phyloP scores from a whole-genome alignment of 2,797 vertebrate species.

The Gymnodraco acuticeps region DNA sequence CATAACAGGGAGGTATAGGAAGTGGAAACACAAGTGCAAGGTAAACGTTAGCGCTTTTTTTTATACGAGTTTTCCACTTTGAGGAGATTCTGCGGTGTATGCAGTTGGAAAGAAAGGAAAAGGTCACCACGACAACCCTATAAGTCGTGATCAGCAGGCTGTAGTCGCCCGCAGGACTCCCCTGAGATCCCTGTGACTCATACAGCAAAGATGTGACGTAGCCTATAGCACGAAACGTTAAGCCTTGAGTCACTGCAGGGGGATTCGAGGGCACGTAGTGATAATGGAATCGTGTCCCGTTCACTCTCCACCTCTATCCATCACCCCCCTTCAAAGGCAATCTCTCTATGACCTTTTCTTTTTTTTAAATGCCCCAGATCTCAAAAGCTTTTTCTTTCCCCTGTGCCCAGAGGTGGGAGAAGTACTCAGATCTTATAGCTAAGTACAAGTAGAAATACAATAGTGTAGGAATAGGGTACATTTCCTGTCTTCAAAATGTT shows the following conservation, averaged over 20 bases:
- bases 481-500: too few species aligned
- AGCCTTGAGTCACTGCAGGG: slow-evolving; percentile 9
- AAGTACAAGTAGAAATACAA: too few species aligned
- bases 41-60: neutral
- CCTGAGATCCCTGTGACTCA: slow-evolving; percentile 54
- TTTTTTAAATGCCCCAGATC: slow-evolving; percentile 34
- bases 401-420: neutral
- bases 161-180: slow-evolving; percentile 29
- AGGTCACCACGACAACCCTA: slow-evolving; percentile 30
- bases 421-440: too few species aligned
- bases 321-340: slow-evolving; percentile 32
- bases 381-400: slow-evolving; percentile 23
- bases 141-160: slow-evolving; percentile 35
- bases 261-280: slow-evolving; percentile 21
- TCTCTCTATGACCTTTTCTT: slow-evolving; percentile 32
- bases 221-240: slow-evolving; percentile 6
- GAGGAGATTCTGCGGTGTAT: neutral
- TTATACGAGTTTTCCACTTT: slow-evolving; percentile 9
- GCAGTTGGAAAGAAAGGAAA: slow-evolving; percentile 11
- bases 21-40: slow-evolving; percentile 35
- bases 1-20: slow-evolving; percentile 6
- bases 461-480: too few species aligned
- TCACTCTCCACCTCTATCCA: slow-evolving; percentile 12
- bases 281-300: slow-evolving; percentile 35
- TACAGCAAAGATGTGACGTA: slow-evolving; percentile 25